Evolutionary conservation across 2,888 invertebrate species (phyloP), one percentile per base, ranked within the genome.

Genomic region (Polydrusus tereticollis): DNA sequence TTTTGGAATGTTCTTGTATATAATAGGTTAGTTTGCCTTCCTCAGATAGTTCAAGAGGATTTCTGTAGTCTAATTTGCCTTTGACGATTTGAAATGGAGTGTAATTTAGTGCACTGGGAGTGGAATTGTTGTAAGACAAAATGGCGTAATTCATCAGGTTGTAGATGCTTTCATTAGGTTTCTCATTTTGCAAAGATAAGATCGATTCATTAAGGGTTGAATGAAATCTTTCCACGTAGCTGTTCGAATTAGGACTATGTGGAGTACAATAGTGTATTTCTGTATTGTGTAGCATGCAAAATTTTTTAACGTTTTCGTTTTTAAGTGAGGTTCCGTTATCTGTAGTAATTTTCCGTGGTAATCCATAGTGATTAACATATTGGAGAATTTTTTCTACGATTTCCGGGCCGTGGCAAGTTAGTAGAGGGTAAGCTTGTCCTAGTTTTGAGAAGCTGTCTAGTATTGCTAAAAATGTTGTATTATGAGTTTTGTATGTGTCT

Each of bases 181-280:
- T 63, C 47, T 63, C 33, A 14, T 45, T 33, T 26, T 47, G 50
- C 1, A 64, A 36, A n/a, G n/a, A 20, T 14, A 64, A n/a, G 7
- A 64, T 52, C 12, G 36, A 36, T 36, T 36, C 36, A 12, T 36
- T 36, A 36, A 36, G 36, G 10, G 36, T 36, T 12, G 38, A 64
- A 21, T n/a, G n/a, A n/a, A n/a, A n/a, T n/a, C n/a, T n/a, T n/a
- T n/a, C n/a, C n/a, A n/a, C n/a, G n/a, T n/a, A 20, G 12, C 52
- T 65, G n/a, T 65, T 65, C 6, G 55, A 52, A 18, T 58, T 67
- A 7, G 67, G 58, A n/a, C 58, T 67, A 1, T 29, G 58, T 10
- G 67, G 67, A 6, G 67, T 67, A 20, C 58, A 67, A 58, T 45
- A 64, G 18, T 64, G 36, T 7, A 60, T 38, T 12, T 60, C 60